A percentile compares a stretch with the other conserved stretches of the same genome.
phyloP scores from a whole-genome alignment of 2,113 vertebrate species.

The Campylomormyrus tamandua region DNA sequence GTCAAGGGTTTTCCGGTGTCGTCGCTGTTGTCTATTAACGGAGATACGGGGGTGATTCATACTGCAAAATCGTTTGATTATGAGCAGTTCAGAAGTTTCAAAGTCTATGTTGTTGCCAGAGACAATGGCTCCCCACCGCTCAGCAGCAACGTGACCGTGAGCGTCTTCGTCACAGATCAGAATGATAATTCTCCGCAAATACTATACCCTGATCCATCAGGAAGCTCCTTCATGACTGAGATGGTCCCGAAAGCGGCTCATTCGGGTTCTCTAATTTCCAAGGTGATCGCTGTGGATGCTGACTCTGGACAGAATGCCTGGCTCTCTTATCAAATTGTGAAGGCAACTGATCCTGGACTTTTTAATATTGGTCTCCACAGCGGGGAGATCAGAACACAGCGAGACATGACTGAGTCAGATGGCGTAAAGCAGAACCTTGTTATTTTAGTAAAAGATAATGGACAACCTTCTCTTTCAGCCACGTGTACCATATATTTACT shows the following conservation, averaged over 20 bases:
- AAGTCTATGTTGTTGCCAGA: conserved; percentile 40
- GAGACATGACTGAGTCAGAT: conserved; percentile 38
- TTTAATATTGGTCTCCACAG: conserved; percentile 29
- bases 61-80: conserved; percentile 54
- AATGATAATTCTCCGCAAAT: conserved; percentile 50
- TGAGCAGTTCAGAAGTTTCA: conserved; percentile 45
- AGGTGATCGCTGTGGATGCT: conserved; percentile 43
- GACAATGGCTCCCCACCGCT: conserved; percentile 51
- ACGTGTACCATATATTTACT: conserved; percentile 47
- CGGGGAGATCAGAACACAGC: conserved; percentile 37
- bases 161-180: conserved; percentile 43
- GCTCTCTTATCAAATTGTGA: conserved; percentile 34
- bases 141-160: conserved; percentile 45
- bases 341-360: conserved; percentile 31
- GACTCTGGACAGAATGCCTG: conserved; percentile 37
- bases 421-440: conserved; percentile 33
- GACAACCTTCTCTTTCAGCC: conserved; percentile 57
- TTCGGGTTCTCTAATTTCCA: conserved; percentile 46
- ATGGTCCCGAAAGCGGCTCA: conserved; percentile 47
- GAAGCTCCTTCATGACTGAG: conserved; percentile 46
- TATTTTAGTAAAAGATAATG: conserved; percentile 36
- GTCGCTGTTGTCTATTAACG: conserved; percentile 53
- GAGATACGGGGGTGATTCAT: conserved; percentile 49
- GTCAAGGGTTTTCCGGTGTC: conserved; percentile 34
- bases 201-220: conserved; percentile 38